phyloP scores from a whole-genome alignment of 2,888 invertebrate species.

The Lomographa bimaculata region DNA sequence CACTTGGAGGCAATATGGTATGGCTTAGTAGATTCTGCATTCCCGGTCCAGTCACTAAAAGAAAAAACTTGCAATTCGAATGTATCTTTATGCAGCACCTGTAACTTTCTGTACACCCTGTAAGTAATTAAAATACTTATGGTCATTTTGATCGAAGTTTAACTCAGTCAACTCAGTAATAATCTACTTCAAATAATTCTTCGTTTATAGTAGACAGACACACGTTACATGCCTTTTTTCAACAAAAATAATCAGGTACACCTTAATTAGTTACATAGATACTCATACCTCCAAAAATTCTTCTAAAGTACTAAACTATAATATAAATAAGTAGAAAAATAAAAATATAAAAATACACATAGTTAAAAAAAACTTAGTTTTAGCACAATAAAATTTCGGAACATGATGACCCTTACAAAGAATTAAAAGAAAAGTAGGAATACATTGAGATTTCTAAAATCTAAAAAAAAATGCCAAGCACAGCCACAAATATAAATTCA shows the following conservation, averaged over 20 bases:
- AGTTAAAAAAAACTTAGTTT: constrained; percentile 9
- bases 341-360: constrained; percentile 10
- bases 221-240: no score
- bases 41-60: no score
- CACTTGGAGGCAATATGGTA: no score
- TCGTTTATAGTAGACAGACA: no score
- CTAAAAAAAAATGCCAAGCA: constrained; percentile 38
- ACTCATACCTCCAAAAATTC: constrained; percentile 5
- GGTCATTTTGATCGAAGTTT: constrained; percentile 2
- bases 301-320: constrained; percentile 2
- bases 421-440: constrained; percentile 11
- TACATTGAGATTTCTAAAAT: constrained; percentile 11
- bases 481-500: constrained; percentile 34
- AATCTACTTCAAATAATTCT: no score
- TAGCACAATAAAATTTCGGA: constrained; percentile 8
- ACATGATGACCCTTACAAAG: constrained; percentile 7
- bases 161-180: constrained; percentile 3
- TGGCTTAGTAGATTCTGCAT: no score
- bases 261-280: constrained; percentile 10
- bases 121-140: no score
- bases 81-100: no score
- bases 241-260: constrained; percentile 19
- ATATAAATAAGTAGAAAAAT: constrained; percentile 13
- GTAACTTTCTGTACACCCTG: no score
- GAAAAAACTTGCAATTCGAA: no score